A percentile compares a stretch with the other conserved stretches of the same genome.
Evolutionary conservation across 2,113 vertebrate genomes (phyloP).

Genomic region (Romanogobio albipinnatus): DNA sequence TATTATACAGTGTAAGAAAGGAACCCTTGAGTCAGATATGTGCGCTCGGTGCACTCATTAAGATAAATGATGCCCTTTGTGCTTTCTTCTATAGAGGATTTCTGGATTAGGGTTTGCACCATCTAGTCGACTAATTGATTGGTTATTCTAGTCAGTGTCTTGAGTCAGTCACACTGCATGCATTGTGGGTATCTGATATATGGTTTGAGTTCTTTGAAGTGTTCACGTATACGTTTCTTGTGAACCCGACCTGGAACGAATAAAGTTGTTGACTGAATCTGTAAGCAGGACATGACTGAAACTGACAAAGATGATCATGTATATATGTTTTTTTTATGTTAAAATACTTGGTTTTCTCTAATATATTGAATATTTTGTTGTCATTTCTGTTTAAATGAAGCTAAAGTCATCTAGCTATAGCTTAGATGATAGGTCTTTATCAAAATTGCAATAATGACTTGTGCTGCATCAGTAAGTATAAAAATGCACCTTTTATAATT

Average conservation of each 20-base stretch:
- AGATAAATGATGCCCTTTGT: constrained; percentile 2
- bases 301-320: not conserved
- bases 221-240: not conserved
- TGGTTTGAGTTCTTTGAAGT: not conserved
- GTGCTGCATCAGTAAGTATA: no score
- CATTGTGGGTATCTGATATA: not conserved
- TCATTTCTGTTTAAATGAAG: no score
- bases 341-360: no score
- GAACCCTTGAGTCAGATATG: constrained; percentile 10
- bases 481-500: no score
- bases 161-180: not conserved
- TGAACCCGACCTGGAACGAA: not conserved
- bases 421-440: not conserved
- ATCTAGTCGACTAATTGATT: not conserved
- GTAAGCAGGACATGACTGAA: not conserved
- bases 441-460: no score
- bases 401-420: no score
- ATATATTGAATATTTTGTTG: not conserved
- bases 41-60: not conserved
- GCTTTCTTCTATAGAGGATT: not conserved
- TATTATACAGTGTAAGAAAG: constrained; percentile 4
- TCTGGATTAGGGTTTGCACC: not conserved
- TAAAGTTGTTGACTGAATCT: not conserved
- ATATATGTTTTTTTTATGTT: not conserved
- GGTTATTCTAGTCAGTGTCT: not conserved